phyloP scores from a whole-genome alignment of 2,888 invertebrate species.

The Colostygia pectinataria region DNA sequence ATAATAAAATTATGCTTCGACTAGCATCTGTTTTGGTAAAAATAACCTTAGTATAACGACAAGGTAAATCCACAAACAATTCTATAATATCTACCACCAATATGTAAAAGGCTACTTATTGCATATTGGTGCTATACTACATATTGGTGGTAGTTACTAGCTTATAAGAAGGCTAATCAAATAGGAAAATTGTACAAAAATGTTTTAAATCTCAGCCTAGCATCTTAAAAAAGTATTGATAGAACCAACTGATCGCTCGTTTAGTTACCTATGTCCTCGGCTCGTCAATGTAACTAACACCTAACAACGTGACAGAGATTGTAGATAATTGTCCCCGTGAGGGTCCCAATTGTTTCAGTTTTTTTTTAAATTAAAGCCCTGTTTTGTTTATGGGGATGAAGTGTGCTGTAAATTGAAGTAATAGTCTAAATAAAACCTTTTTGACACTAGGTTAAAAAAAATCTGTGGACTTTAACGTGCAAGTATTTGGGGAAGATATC shows the following conservation, averaged over 20 bases:
- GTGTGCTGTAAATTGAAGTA: conserved; percentile 32
- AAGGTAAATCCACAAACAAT: no score
- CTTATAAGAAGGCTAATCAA: no score
- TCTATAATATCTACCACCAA: no score
- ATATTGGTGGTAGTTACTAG: no score
- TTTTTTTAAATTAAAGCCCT: conserved; percentile 41
- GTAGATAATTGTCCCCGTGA: conserved; percentile 53
- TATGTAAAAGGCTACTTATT: no score
- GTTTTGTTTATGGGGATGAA: conserved; percentile 31
- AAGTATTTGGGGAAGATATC: conserved; percentile 3
- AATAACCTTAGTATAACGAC: no score
- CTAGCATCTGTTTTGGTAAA: no score
- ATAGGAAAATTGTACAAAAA: no score
- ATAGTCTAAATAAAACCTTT: conserved; percentile 24
- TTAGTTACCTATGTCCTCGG: conserved; percentile 35
- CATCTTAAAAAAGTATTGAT: neutral
- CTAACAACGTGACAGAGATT: conserved; percentile 54
- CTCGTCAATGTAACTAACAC: conserved; percentile 63
- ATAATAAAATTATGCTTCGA: no score
- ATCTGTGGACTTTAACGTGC: conserved; percentile 1
- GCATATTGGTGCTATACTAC: no score
- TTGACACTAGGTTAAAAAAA: conserved; percentile 4
- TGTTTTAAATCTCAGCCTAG: no score
- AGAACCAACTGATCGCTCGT: conserved; percentile 14
- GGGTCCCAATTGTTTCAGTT: conserved; percentile 45